phyloP scores from a whole-genome alignment of 2,113 vertebrate genomes.

The Bambusicola thoracicus region DNA sequence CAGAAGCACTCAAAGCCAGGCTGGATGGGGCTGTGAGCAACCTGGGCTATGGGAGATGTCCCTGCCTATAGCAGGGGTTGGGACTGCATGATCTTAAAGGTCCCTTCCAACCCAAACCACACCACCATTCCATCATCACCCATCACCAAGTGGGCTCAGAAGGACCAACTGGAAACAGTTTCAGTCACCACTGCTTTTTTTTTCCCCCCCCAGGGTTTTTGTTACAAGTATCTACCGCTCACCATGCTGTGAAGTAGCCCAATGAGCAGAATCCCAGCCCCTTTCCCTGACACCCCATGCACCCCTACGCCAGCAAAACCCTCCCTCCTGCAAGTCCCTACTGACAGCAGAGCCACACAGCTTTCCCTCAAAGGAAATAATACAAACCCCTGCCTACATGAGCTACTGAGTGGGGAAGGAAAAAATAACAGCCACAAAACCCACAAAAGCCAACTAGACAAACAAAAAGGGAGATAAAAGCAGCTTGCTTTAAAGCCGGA shows the following conservation, averaged over 20 bases:
- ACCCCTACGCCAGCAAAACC: accelerated
- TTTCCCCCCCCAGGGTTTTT: too few relatives aligned
- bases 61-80: too few relatives aligned
- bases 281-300: neutral
- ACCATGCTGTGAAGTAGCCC: accelerated
- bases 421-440: neutral
- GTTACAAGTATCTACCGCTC: neutral
- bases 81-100: too few relatives aligned
- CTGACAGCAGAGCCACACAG: neutral
- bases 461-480: conserved; percentile 70
- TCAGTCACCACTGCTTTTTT: neutral
- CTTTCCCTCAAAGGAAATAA: neutral
- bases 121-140: too few relatives aligned
- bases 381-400: neutral
- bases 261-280: accelerated
- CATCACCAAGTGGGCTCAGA: accelerated
- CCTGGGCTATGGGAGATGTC: too few relatives aligned
- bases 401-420: neutral
- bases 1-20: too few relatives aligned
- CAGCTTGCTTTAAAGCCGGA: conserved; percentile 64
- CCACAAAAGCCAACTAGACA: conserved; percentile 68
- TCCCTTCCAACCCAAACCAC: too few relatives aligned
- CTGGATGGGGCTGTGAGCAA: too few relatives aligned
- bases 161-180: neutral
- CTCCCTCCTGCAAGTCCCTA: neutral